Evolutionary conservation across 2,888 invertebrate genomes (phyloP).

Genomic region (Saturnia pavonia): DNA sequence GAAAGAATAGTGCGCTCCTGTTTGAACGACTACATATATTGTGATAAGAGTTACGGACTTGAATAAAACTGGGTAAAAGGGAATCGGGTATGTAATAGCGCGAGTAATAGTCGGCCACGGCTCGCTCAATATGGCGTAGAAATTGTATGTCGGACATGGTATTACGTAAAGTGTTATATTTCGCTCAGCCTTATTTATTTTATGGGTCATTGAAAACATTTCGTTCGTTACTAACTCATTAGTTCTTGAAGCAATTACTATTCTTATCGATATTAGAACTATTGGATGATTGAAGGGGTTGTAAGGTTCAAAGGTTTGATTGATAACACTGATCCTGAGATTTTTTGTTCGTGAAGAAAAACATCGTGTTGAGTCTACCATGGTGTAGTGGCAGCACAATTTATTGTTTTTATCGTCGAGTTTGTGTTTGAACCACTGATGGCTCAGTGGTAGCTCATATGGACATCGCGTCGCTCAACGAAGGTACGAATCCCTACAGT

Average conservation of each 20-base stretch:
- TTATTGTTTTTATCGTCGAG: too few species aligned
- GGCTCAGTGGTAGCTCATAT: too few species aligned
- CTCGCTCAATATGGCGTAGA: constrained; percentile 16
- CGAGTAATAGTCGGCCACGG: constrained; percentile 12
- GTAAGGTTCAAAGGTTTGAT: too few species aligned
- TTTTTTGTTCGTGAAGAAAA: not conserved
- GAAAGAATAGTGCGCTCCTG: constrained; percentile 33
- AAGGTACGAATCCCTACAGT: too few species aligned
- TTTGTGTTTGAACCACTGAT: too few species aligned
- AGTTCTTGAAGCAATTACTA: not conserved
- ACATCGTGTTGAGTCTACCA: not conserved
- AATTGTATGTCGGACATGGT: constrained; percentile 17
- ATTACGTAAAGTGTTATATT: constrained; percentile 8
- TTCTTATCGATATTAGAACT: not conserved
- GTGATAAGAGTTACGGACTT: constrained; percentile 31
- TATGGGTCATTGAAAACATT: not conserved
- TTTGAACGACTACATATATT: constrained; percentile 12
- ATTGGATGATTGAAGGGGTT: too few species aligned
- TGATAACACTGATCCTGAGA: too few species aligned
- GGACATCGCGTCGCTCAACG: too few species aligned
- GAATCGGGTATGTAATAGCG: constrained; percentile 17
- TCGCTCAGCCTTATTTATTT: not conserved
- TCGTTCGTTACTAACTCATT: not conserved
- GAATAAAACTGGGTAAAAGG: constrained; percentile 36
- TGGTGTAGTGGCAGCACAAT: too few species aligned